Base-by-base conservation (phyloP, 2,888 invertebrate genomes). In the Erebia ligea region DNA sequence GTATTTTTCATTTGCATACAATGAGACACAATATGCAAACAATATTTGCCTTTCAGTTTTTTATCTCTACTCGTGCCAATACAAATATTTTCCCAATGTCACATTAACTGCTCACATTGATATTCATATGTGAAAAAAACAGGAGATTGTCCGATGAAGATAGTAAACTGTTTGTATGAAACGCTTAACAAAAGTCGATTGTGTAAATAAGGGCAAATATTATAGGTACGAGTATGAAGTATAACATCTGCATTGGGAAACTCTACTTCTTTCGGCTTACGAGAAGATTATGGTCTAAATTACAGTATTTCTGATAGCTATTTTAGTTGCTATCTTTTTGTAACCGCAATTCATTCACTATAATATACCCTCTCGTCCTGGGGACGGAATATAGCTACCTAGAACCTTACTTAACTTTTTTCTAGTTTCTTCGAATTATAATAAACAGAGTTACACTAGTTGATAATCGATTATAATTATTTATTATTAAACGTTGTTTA, bases 401-500 rank as follows among this genome's bases (percentile, higher is more conserved):
- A 34, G 34, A 34, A 6, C 34, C 34, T 34, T 34, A 34, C 0
- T 34, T 34, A 6, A 50, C n/a, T 4, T 10, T 45, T 10, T 13
- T 52, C 17, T 19, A 52, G 11, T 42, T 9, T 42, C 48, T 48
- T 48, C 13, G 17, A 17, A n/a, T 52, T 52, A 50, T 6, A 54
- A 40, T 59, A n/a, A 59, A 17, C 61, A 42, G 19, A 61, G 17
- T 61, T 61, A 40, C 40, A 19, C 25, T 54, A 17, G 10, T 21
- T 45, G 15, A 56, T 50, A 13, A 64, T 54, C 40, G 54, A 61
- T 62, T 57, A 42, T 19, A 19, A 48, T 21, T 17, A 19, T 48
- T 62, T 48, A 15, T 15, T 25, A 25, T 25, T 1, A 17, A 19
- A 45, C 52, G 40, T 42, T 65, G 57, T 72, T 72, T 70, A 82